Evolutionary conservation across 2,888 invertebrate species (phyloP).

Genomic region (Hemicrepidius hirtus): DNA sequence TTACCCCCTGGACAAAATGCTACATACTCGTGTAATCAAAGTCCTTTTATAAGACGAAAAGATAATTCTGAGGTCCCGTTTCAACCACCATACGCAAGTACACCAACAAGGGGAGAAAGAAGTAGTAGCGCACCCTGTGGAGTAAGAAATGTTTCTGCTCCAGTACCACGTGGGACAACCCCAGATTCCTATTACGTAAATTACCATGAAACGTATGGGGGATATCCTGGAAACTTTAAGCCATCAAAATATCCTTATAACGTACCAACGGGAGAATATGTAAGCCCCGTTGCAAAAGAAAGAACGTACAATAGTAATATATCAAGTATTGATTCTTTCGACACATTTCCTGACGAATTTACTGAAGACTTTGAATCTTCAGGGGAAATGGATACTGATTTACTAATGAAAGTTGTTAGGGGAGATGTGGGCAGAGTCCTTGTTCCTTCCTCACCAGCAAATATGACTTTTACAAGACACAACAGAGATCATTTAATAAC

Average conservation of each 20-base stretch:
- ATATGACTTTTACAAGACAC: too few relatives aligned
- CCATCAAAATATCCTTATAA: neutral
- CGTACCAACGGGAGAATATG: neutral
- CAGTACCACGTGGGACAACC: neutral
- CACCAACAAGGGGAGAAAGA: neutral
- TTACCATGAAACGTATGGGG: neutral
- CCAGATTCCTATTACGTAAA: neutral
- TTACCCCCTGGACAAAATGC: too few relatives aligned
- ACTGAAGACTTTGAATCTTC: neutral
- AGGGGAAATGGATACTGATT: constrained; percentile 18
- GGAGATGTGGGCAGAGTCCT: constrained; percentile 30
- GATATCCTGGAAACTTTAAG: neutral
- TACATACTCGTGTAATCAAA: neutral
- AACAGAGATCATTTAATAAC: too few relatives aligned
- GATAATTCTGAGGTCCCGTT: neutral
- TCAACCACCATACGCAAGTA: constrained; percentile 7
- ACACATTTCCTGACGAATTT: neutral
- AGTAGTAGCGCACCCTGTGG: neutral
- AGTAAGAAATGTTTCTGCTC: neutral
- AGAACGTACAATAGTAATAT: neutral
- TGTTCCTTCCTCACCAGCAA: too few relatives aligned
- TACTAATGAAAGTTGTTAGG: constrained; percentile 15
- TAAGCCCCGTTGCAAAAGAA: neutral
- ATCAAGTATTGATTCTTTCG: too few relatives aligned
- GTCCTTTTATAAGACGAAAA: neutral